Percentiles rank a stretch among this genome's conserved stretches.
Evolutionary conservation across 2,888 invertebrate genomes (phyloP).

Genomic region (Tyria jacobaeae): DNA sequence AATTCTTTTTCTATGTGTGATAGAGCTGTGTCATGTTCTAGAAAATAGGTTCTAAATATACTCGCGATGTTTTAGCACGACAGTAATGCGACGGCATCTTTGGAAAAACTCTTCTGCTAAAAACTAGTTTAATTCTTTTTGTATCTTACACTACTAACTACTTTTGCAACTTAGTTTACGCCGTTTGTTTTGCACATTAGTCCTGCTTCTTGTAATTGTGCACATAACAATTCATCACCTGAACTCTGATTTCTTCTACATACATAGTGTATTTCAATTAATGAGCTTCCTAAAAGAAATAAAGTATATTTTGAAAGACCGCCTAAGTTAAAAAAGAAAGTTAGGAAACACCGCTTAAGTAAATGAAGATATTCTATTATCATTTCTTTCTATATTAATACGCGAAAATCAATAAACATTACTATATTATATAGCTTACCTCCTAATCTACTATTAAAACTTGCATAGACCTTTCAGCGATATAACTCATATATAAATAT

Average conservation of each 20-base stretch:
- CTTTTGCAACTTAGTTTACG: too few species aligned
- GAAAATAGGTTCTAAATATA: conserved; percentile 44
- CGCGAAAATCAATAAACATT: conserved; percentile 4
- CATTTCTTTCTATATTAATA: conserved; percentile 13
- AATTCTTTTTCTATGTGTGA: conserved; percentile 31
- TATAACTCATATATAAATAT: conserved; percentile 3
- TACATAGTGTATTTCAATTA: background rate
- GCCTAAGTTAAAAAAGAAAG: too few species aligned
- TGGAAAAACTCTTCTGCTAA: conserved; percentile 37
- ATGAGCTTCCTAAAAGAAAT: conserved; percentile 5
- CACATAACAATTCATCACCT: conserved; percentile 1
- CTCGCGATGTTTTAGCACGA: too few species aligned
- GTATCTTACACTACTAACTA: too few species aligned
- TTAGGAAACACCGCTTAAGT: too few species aligned
- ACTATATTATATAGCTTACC: conserved; percentile 2
- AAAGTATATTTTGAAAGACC: conserved; percentile 21
- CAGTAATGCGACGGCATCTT: too few species aligned
- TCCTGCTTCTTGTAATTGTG: background rate
- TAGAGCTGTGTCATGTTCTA: conserved; percentile 36
- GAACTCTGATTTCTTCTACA: background rate
- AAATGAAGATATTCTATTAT: background rate
- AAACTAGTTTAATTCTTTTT: too few species aligned
- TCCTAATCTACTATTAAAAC: conserved; percentile 2
- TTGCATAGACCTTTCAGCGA: conserved; percentile 5
- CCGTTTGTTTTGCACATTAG: background rate